Base-by-base conservation (phyloP, 2,113 vertebrate genomes). In the Podarcis muralis region DNA sequence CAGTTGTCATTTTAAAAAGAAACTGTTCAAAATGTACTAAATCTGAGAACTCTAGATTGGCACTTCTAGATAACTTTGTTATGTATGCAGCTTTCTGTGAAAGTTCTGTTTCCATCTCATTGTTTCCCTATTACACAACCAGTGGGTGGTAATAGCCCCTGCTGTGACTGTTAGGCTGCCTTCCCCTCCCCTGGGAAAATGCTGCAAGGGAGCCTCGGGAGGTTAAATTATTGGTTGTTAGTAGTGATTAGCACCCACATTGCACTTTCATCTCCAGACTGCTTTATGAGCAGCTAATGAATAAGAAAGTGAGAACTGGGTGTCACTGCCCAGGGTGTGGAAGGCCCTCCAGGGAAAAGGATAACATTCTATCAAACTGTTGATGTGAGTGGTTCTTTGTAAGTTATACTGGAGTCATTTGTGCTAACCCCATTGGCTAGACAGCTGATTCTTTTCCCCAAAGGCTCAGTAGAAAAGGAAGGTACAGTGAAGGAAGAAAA, bases 311-410 rank as follows among this genome's bases (percentile, higher is more conserved):
- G 59, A 57, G 37, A 81, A 69, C 86, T 87, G n/a, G 30, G 81
- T 81, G 77, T 81, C 77, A 69, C 43, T 81, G 66, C 77, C 77
- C 77, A 87, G n/a, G 87, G 81, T 77, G 81, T 88, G 87, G 81
- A 77, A 88, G 35, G n/a, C n/a, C 65, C 72, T 78, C 59, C 43
- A 30, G 72, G 87, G 81, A 37, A 37, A 83, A 53, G 62, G 40
- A 16, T 16, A 53, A 77, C 59, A 82, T 87, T 87, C 18, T 81
- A 72, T 72, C 86, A 87, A n/a, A 53, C 8, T 40, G 23, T 20
- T 62, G 57, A 6, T 78, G 53, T 76, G 74, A 78, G 74, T 69
- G 16, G 5, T 22, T 88, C 57, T 78, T 88, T 84, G 59, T 48
- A 27, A 25, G 53, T 83, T 75, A n/a, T 27, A 68, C 11, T 22